Evolutionary conservation across 1,140 invertebrate species (phyloP).

Genomic region (Kradibia gibbosae): DNA sequence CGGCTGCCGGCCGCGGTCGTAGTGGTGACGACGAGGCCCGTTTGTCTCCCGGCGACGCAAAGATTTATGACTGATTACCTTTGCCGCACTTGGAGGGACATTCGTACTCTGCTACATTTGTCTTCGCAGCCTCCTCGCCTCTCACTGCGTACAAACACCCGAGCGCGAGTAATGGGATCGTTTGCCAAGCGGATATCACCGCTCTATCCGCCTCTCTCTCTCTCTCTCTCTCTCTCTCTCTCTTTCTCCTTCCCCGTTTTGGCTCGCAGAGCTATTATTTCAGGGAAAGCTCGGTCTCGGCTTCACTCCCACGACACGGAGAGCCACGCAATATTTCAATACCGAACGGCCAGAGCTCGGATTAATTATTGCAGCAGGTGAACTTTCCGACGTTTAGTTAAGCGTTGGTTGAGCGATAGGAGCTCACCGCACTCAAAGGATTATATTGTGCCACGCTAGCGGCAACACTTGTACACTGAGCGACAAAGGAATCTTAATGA

Average conservation of each 20-base stretch:
- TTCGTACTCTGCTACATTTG: slow-evolving; percentile 28
- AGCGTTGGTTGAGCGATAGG: too few relatives aligned
- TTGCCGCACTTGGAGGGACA: slow-evolving; percentile 12
- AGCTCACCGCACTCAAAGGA: too few relatives aligned
- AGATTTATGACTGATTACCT: slow-evolving; percentile 49
- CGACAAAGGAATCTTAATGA: too few relatives aligned
- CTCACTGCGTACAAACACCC: background rate
- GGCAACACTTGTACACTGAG: too few relatives aligned
- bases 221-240: background rate
- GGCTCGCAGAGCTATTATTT: too few relatives aligned
- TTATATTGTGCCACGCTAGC: too few relatives aligned
- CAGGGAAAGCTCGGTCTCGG: too few relatives aligned
- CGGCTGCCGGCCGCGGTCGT: slow-evolving; percentile 2
- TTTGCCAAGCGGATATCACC: background rate
- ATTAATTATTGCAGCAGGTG: too few relatives aligned
- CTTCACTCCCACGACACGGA: too few relatives aligned
- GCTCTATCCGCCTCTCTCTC: background rate
- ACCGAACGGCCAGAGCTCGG: too few relatives aligned
- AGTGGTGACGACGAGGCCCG: slow-evolving; percentile 17
- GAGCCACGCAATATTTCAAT: too few relatives aligned
- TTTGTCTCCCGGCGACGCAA: slow-evolving; percentile 28
- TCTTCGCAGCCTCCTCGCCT: background rate
- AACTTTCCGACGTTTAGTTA: too few relatives aligned
- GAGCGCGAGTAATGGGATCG: slow-evolving; percentile 6
- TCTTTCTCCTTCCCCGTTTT: background rate